Evolutionary conservation across 2,797 vertebrate species (phyloP), one percentile per base, ranked within the genome.

Genomic region (Knipowitschia caucasica): DNA sequence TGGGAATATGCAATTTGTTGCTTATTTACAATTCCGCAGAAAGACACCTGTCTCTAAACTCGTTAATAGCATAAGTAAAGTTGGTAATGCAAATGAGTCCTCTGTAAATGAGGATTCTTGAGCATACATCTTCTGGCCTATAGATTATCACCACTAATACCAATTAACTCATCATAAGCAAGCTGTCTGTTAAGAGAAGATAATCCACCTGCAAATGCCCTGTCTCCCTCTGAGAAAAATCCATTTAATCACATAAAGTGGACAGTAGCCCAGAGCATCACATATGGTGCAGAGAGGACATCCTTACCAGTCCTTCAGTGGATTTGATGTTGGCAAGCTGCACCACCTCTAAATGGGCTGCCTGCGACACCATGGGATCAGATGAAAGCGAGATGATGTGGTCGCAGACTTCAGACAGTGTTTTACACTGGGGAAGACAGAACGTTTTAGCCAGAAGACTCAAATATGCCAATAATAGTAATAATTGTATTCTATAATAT

Each of bases 311-410:
- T 79, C 97, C 97, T 88, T 99, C 97, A 34, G 94, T 95, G 84
- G 96, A 96, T 85, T 96, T 98, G 80, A 99, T 94, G 83, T 98
- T 98, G 78, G 95, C 92, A 9, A 99, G 91, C 86, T 98, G 95
- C 78, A 99, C 95, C 68, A 98, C 95, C 86, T 99, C 96, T 76
- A 99, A 85, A 85, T 99, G 97, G 78, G 97, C 97, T 61, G 96
- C 95, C 83, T 99, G 97, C 51, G 97, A 99, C 82, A 98, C 95
- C 88, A 97, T 91, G 2, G 97, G 96, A 87, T 99, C 97, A 64
- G 97, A 99, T 34, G 97, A 98, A 71, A 99, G 90, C 0, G 94
- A 96, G 84, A 98, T 98, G 73, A 99, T 98, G 84, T 99, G 96
- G 80, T 99, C 96, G 80, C 97, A 99, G 66, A 97, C 95, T 1